phyloP scores from a whole-genome alignment of 2,113 vertebrate species.

The Fregetta grallaria region DNA sequence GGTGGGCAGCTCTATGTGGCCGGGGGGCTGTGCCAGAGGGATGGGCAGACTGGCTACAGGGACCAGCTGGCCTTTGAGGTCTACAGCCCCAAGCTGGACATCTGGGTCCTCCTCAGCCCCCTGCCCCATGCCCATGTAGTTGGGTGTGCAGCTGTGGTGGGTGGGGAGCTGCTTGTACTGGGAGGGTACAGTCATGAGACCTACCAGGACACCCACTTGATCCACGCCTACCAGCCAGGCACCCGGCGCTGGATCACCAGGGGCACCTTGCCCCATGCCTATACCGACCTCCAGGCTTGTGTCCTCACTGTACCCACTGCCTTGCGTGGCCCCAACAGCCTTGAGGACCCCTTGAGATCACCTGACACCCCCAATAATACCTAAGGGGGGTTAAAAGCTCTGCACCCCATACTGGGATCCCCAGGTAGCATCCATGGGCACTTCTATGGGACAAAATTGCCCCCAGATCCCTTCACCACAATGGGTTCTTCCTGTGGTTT shows the following conservation, averaged over 20 bases:
- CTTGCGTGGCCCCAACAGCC: constrained; percentile 1
- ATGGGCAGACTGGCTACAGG: constrained; percentile 43
- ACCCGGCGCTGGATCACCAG: constrained; percentile 75
- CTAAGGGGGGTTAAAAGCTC: not conserved
- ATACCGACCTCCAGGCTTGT: constrained; percentile 61
- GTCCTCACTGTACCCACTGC: constrained; percentile 52
- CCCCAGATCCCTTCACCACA: not conserved
- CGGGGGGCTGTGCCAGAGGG: constrained; percentile 66
- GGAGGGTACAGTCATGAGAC: constrained; percentile 80
- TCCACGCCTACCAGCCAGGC: constrained; percentile 74
- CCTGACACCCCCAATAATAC: not conserved
- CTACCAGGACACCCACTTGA: constrained; percentile 72
- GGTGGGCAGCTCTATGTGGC: constrained; percentile 76
- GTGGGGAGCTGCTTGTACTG: constrained; percentile 74
- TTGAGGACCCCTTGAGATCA: not conserved
- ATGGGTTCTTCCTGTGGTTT: not conserved
- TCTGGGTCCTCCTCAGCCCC: constrained; percentile 69
- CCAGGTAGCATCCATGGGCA: not conserved
- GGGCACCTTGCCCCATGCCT: constrained; percentile 72
- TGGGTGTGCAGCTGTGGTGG: constrained; percentile 68
- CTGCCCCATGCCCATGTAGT: constrained; percentile 78
- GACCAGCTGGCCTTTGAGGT: constrained; percentile 78
- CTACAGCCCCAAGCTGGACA: constrained; percentile 66
- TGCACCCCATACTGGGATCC: not conserved
- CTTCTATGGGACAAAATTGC: not conserved